Conservation (phyloP, 2,113 vertebrate species). For the Meleagris gallopavo region DNA sequence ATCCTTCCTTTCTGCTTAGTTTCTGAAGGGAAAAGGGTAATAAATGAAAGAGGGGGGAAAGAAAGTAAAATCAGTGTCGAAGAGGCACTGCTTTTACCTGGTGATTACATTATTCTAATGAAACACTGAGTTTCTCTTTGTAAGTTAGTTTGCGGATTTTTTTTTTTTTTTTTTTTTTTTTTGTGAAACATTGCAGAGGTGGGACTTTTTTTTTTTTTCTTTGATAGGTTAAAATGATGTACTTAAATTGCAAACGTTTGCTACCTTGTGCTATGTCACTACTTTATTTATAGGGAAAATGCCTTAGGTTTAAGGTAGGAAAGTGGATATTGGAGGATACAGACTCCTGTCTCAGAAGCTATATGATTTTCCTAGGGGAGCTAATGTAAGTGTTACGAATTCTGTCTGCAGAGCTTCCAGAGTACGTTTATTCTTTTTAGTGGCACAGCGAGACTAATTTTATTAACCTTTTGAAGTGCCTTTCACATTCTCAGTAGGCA, state of each 20-base stretch:
- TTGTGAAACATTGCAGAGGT: background rate
- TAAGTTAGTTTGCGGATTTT: background rate
- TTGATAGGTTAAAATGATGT: background rate
- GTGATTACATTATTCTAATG: background rate
- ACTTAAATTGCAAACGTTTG: background rate
- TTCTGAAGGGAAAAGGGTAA: background rate
- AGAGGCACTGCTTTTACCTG: background rate
- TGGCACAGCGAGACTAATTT: slow-evolving; percentile 11
- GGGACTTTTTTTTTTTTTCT: background rate
- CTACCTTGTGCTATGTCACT: background rate
- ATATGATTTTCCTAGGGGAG: background rate
- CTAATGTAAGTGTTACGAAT: background rate
- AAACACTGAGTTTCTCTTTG: background rate
- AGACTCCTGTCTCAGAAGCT: background rate
- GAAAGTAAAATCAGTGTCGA: background rate
- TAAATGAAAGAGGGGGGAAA: background rate
- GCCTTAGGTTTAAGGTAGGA: background rate
- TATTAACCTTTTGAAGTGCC: slow-evolving; percentile 2
- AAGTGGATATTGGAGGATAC: background rate
- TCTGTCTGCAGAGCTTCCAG: background rate
- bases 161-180: background rate
- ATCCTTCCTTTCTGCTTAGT: background rate
- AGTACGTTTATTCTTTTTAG: background rate
- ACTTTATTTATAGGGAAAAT: background rate
- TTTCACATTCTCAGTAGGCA: background rate